Conservation (phyloP, 2,113 vertebrate genomes). For the Notarius quadriscutis region DNA sequence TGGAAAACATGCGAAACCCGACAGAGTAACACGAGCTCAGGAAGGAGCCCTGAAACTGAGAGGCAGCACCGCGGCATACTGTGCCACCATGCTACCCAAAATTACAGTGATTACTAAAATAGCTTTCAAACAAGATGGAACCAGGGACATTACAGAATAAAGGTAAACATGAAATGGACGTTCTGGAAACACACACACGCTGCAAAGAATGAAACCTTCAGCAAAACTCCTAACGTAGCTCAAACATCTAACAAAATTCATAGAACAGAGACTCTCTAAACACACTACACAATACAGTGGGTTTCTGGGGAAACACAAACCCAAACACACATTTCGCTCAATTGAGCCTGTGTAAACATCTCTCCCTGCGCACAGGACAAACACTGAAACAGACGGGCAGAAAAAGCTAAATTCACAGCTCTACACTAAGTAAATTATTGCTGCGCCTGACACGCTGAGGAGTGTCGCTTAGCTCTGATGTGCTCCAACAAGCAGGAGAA, state of each 20-base stretch:
- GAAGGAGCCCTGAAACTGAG: neutral
- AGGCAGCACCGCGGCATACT: neutral
- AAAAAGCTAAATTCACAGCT: conserved; percentile 7
- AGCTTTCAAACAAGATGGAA: conserved; percentile 7
- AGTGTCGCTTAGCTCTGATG: conserved; percentile 8
- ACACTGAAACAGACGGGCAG: conserved; percentile 1
- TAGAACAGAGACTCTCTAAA: conserved; percentile 8
- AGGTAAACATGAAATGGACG: conserved; percentile 1
- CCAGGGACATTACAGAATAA: neutral
- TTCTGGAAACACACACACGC: conserved; percentile 1
- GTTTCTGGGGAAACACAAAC: conserved; percentile 9
- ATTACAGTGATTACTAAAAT: neutral
- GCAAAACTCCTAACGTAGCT: conserved; percentile 24
- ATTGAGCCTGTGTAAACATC: conserved; percentile 2
- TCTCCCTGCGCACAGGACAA: neutral
- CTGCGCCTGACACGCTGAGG: conserved; percentile 45
- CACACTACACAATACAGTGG: neutral
- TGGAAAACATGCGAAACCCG: neutral
- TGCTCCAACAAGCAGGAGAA: conserved; percentile 39
- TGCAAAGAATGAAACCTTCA: conserved; percentile 5
- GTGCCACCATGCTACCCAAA: neutral
- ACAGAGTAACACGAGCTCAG: neutral
- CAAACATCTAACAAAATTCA: conserved; percentile 11
- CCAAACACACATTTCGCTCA: neutral
- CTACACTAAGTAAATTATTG: conserved; percentile 24